Percentiles rank a stretch among this genome's conserved stretches.
These are phyloP conservation scores for Craterocephalus amniculus DNA, from an alignment of 2,797 vertebrate species.

Conservation along the genomic window DNA sequence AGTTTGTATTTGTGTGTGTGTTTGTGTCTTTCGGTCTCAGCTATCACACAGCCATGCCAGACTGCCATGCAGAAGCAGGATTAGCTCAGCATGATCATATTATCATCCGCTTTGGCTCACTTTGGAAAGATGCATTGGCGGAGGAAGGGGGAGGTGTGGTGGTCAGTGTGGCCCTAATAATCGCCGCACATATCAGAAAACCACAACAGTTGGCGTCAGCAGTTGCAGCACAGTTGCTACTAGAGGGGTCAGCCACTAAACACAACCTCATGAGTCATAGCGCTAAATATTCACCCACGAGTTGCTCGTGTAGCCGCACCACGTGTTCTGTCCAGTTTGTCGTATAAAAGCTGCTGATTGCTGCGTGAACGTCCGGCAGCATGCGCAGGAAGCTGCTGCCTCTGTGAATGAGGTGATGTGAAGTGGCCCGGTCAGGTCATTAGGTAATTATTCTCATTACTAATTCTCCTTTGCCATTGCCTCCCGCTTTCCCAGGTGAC, in stretches of 20 bases:
- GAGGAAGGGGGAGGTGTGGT: background rate
- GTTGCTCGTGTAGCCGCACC: conserved; percentile 2
- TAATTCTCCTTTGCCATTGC: conserved; percentile 41
- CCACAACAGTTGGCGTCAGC: conserved; percentile 37
- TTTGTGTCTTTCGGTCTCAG: conserved; percentile 17
- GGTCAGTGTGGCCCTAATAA: conserved; percentile 17
- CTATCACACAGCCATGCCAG: conserved; percentile 43
- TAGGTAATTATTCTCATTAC: conserved; percentile 50
- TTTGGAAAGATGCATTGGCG: conserved; percentile 26
- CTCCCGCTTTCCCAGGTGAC: conserved; percentile 78
- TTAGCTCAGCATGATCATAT: conserved; percentile 65
- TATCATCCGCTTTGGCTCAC: conserved; percentile 60
- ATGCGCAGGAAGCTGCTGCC: background rate
- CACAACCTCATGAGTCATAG: conserved; percentile 2
- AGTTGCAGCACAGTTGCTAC: background rate
- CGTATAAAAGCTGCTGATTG: background rate
- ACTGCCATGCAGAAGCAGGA: conserved; percentile 60
- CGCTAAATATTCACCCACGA: conserved; percentile 15
- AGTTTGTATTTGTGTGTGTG: background rate
- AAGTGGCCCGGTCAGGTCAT: conserved; percentile 27
- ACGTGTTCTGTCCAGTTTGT: background rate
- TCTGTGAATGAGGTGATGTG: conserved; percentile 29
- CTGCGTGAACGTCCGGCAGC: conserved; percentile 23
- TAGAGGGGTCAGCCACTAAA: background rate
- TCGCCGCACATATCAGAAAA: conserved; percentile 34